phyloP scores from a whole-genome alignment of 2,113 vertebrate genomes.

The Bubo blakistoni region DNA sequence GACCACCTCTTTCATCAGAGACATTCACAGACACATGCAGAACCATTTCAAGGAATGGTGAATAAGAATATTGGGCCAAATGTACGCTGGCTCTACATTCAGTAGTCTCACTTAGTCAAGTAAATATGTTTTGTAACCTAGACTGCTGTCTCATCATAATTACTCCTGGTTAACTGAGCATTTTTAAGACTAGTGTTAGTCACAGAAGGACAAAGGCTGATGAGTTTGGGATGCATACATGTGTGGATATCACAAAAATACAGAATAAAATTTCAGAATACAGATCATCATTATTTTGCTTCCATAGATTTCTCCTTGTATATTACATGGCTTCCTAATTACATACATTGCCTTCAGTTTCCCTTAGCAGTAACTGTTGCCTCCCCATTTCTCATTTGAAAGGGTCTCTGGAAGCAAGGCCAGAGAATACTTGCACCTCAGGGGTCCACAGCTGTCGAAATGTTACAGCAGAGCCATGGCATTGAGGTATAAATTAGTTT shows the following conservation, averaged over 20 bases:
- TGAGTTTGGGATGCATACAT: background rate
- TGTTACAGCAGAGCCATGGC: background rate
- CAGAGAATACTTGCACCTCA: background rate
- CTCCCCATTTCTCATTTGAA: background rate
- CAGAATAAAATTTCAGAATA: background rate
- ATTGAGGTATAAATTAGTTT: background rate
- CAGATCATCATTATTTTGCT: background rate
- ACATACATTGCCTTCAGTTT: background rate
- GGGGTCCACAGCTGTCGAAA: background rate
- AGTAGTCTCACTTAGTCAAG: background rate
- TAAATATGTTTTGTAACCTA: background rate
- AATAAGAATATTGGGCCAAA: background rate
- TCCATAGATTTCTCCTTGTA: background rate
- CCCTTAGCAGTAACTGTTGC: background rate
- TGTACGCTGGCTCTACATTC: background rate
- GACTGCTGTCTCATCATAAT: background rate
- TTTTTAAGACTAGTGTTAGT: background rate
- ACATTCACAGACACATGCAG: rapidly evolving
- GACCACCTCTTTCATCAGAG: background rate
- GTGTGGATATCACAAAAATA: background rate
- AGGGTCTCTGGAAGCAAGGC: background rate
- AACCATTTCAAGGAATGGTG: background rate
- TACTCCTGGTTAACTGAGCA: background rate
- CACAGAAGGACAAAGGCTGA: background rate
- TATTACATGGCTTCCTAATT: background rate